Percentiles rank a stretch among this genome's conserved stretches.
Conservation (phyloP, 2,888 invertebrate genomes). For the Monoplex corrugatus region DNA sequence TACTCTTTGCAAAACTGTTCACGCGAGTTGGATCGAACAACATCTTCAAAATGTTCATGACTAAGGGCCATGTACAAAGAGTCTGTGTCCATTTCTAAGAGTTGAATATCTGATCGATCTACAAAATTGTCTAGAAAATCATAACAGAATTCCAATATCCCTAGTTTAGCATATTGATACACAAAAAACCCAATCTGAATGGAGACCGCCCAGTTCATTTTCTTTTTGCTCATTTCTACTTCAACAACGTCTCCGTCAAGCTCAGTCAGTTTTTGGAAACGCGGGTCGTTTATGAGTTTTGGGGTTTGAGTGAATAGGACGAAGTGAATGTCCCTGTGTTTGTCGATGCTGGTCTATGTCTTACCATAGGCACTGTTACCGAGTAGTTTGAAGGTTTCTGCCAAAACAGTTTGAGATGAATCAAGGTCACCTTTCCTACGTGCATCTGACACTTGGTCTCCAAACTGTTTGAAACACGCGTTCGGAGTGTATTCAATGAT, state of each 20-base stretch:
- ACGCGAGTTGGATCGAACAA: neutral
- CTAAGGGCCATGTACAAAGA: constrained; percentile 32
- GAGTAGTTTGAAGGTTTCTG: constrained; percentile 55
- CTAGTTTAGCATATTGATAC: too few species aligned
- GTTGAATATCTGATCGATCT: neutral
- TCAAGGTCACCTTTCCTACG: too few species aligned
- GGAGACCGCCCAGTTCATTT: neutral
- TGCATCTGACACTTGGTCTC: neutral
- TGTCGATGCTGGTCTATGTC: constrained; percentile 60
- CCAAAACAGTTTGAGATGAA: constrained; percentile 41
- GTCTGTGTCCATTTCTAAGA: constrained; percentile 31
- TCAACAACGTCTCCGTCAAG: constrained; percentile 33
- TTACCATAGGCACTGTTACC: constrained; percentile 58
- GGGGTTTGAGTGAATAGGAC: constrained; percentile 53
- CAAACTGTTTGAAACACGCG: neutral
- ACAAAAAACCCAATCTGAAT: too few species aligned
- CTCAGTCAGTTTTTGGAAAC: constrained; percentile 5
- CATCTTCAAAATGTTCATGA: neutral
- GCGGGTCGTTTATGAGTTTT: neutral
- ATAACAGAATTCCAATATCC: too few species aligned
- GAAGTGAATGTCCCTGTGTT: constrained; percentile 53
- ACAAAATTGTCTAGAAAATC: constrained; percentile 55
- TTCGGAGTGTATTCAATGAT: neutral
- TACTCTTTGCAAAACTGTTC: neutral
- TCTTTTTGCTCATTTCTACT: constrained; percentile 22